Evolutionary conservation across 2,797 vertebrate genomes (phyloP), one percentile per base, ranked within the genome.

Genomic region (Pteronotus mesoamericanus): DNA sequence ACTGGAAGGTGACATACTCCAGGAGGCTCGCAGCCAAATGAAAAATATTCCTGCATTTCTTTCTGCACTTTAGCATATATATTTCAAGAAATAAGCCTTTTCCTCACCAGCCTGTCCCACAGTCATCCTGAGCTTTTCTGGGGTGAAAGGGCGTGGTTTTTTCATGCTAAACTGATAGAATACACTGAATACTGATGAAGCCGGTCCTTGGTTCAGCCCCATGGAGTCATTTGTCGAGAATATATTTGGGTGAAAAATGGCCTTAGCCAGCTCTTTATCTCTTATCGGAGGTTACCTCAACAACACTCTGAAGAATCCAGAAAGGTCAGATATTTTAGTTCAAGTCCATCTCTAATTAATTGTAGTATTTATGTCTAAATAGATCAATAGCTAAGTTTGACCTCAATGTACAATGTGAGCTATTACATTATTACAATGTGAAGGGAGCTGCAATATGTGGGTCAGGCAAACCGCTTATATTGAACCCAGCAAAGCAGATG

Each of bases 271-370:
- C 64, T 84, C 42, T 91, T 94, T 53, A 2, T 42, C 64, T 86
- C n/a, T 84, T 85, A 59, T 68, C 19, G 61, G 32, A 77, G 74
- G 10, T 22, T 75, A 80, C 91, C 84, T 85, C 1, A 3, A 66
- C 53, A 91, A 37, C 34, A 34, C 5, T 87, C 87, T 91, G 9
- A 90, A 95, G 84, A 93, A 94, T 95, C 86, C n/a, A 18, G 0
- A 21, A 95, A 92, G 92, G 91, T 96, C 95, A 94, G 92, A 51
- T 95, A 96, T 88, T 94, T 80, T 97, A 97, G 92, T 88, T n/a
- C 53, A 95, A 97, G 88, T 72, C 97, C 92, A 74, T 95, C 95
- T 97, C 94, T 98, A 98, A 98, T 98, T 98, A 98, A 98, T 97
- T 97, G 96, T 96, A 97, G 96, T 95, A 92, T 97, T 98, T 98